Base-by-base conservation (phyloP, 2,113 vertebrate genomes). In the Leucopternis melanops region DNA sequence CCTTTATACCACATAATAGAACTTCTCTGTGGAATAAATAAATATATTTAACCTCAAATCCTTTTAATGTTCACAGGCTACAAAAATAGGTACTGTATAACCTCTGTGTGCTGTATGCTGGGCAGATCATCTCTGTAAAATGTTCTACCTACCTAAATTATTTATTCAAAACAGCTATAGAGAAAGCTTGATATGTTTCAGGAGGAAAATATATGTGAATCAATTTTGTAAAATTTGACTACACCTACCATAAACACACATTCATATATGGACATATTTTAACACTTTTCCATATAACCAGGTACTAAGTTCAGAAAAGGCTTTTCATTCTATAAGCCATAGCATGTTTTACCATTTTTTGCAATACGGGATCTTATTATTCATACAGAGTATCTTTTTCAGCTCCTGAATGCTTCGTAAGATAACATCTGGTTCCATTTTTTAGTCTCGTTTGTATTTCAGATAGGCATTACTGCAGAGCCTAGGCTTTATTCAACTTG, bases 161-260 rank as follows among this genome's bases (percentile, higher is more conserved):
- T 94, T 86, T 94, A 97, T 94, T 97, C 65, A 96, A 97, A 97
- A 23, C 82, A 94, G 16, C 88, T 75, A 8, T 84, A 94, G 67
- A 94, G 54, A 95, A 94, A 96, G 66, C 73, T 94, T 63, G 40
- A 66, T 93, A 69, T 96, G 25, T 92, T 90, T 97, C 50, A 62
- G 19, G 61, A 86, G 50, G 78, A 94, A 91, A 95, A 91, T 89
- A 57, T 20, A 91, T 45, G 45, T 93, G 82, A 83, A 82, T 96
- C 57, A 40, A 44, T 77, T 92, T 45, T 74, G 45, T 29, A 91
- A 45, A 36, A 93, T 96, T 96, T 94, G 50, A 89, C 81, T 97
- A 32, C 6, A 32, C 59, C 55, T 94, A 66, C 55, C 54, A 78
- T n/a, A 87, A 90, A 63, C 61, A 66, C 2, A 45, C 52, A 14